These are phyloP conservation scores for Abramis brama DNA, from an alignment of 2,113 vertebrate species.

Conservation along the genomic window DNA sequence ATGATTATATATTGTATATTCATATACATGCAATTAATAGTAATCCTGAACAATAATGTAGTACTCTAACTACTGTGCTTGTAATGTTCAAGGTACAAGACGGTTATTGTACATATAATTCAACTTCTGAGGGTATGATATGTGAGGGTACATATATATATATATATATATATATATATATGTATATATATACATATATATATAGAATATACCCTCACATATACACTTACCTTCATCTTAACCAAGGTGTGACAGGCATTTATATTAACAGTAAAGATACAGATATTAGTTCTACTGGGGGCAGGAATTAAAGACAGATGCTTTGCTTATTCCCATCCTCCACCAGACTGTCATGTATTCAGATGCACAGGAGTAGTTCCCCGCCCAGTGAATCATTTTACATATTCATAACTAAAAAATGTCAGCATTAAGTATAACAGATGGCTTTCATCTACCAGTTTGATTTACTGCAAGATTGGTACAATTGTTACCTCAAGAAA, in stretches of 20 bases:
- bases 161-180: no score
- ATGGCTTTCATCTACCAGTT: constrained; percentile 58
- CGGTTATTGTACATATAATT: no score
- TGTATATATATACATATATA: no score
- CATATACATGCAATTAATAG: no score
- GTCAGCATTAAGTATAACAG: constrained; percentile 52
- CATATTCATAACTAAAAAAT: constrained; percentile 50
- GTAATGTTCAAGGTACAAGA: no score
- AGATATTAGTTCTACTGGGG: constrained; percentile 8
- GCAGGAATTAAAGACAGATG: constrained; percentile 42
- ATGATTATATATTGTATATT: no score
- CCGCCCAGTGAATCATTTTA: constrained; percentile 12
- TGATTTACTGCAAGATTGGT: constrained; percentile 44
- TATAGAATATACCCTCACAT: no score
- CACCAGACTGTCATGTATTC: constrained; percentile 20
- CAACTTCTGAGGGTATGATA: no score
- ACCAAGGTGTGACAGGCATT: background rate
- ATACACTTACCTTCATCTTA: no score
- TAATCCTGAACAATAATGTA: no score
- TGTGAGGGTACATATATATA: no score
- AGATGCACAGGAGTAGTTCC: background rate
- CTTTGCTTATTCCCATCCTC: background rate
- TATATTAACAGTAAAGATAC: background rate
- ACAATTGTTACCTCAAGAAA: constrained; percentile 13
- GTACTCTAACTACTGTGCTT: no score